Percentiles rank a stretch among this genome's conserved stretches.
Conservation (phyloP, 2,113 vertebrate genomes). For the Leptobrachium ailaonicum region DNA sequence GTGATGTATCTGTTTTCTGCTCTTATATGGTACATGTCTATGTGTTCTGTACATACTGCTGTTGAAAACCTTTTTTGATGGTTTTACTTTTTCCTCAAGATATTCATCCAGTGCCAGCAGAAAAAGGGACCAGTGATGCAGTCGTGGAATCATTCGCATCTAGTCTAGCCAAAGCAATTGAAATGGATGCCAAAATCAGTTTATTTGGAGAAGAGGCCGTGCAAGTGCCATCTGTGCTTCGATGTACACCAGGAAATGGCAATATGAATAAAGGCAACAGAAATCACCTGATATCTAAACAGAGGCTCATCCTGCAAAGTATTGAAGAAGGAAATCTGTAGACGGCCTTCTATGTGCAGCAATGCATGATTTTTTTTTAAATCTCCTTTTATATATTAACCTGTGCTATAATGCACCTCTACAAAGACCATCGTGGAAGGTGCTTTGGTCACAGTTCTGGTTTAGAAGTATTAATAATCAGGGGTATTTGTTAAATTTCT, state of each 20-base stretch:
- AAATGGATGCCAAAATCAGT: constrained; percentile 88
- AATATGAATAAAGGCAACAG: constrained; percentile 67
- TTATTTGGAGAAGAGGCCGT: constrained; percentile 83
- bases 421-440: no score
- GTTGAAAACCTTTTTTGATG: not conserved
- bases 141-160: constrained; percentile 88
- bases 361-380: not conserved
- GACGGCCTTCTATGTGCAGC: not conserved
- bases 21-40: no score
- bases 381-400: no score
- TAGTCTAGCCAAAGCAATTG: constrained; percentile 88
- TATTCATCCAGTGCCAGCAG: constrained; percentile 63
- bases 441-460: no score
- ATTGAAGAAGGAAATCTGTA: constrained; percentile 88
- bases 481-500: no score
- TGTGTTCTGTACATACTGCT: no score
- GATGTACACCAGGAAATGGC: constrained; percentile 56
- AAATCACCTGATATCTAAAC: constrained; percentile 72
- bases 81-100: constrained; percentile 54
- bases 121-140: constrained; percentile 61
- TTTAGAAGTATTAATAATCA: no score
- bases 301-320: constrained; percentile 85
- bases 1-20: no score
- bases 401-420: no score
- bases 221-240: constrained; percentile 61